Percentiles rank a stretch among this genome's conserved stretches.
phyloP scores from a whole-genome alignment of 2,888 invertebrate genomes.

The Mesorhabditis spiculigera region DNA sequence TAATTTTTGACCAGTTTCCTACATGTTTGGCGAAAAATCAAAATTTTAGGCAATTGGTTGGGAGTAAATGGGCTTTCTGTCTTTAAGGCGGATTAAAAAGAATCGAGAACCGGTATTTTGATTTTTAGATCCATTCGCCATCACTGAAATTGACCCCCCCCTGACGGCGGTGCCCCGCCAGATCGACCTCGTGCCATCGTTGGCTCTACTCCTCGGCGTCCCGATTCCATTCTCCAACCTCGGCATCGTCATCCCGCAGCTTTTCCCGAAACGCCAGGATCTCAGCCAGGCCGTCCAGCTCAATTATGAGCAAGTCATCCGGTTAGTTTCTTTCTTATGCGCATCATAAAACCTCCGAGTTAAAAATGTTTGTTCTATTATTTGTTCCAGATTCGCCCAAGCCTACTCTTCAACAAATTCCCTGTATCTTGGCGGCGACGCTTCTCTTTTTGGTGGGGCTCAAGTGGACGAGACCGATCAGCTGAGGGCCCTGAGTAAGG shows the following conservation, averaged over 20 bases:
- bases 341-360: too few species aligned
- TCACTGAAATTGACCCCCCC: constrained; percentile 8
- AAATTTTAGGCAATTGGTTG: too few species aligned
- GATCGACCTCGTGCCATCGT: constrained; percentile 90
- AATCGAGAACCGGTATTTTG: neutral
- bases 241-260: constrained; percentile 28
- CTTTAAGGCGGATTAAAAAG: neutral
- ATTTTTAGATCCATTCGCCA: constrained; percentile 28
- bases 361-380: too few species aligned
- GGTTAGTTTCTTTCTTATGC: constrained; percentile 11
- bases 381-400: constrained; percentile 29
- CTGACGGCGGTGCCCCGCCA: constrained; percentile 63
- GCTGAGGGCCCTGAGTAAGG: constrained; percentile 22
- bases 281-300: constrained; percentile 23
- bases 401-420: constrained; percentile 24
- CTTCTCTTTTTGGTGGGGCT: neutral
- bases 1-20: too few species aligned
- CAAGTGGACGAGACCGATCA: neutral
- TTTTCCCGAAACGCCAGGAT: constrained; percentile 22
- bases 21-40: too few species aligned
- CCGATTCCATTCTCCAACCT: constrained; percentile 76
- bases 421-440: neutral
- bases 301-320: constrained; percentile 36
- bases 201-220: constrained; percentile 78
- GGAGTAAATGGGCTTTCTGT: too few species aligned